Evolutionary conservation across 2,113 vertebrate species (phyloP), one percentile per base, ranked within the genome.

Genomic region (Octodon degus): DNA sequence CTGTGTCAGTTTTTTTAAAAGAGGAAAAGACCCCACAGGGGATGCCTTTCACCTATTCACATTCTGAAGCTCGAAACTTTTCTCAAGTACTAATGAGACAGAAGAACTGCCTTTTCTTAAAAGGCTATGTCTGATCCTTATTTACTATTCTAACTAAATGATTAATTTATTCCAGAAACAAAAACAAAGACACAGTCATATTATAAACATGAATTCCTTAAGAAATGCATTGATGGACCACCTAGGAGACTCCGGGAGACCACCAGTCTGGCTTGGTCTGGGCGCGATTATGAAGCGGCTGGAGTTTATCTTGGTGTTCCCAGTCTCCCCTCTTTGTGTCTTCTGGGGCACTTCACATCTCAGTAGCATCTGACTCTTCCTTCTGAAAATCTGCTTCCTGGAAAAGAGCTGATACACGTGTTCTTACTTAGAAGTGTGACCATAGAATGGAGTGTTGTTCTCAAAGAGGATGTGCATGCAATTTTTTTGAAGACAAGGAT

Each of bases 111-210:
- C 32, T 40, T 92, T 95, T 95, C 93, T 83, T 93, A 88, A 95
- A 96, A 97, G 89, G 17, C 72, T 0, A 47, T 0, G 90, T 97
- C 97, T 96, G 97, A 97, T 94, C 96, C 90, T 97, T 95, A 96
- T 96, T 97, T 95, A 93, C 90, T 93, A 93, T 96, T 68, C 90
- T 63, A 60, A 92, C 76, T 94, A 90, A 97, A 92, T 88, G 90
- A 96, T 97, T 96, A 96, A 97, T 98, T 95, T 85, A 82, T 92
- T 90, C 97, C 97, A 97, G 97, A 96, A 97, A 96, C 53, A 70
- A 95, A 97, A 97, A 97, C 95, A 97, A 96, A 97, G 93, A 77
- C 90, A 34, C 11, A 93, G 90, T 83, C 92, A 81, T 95, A 93
- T 95, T 96, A 96, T 97, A 97, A 97, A 97, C 96, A 96, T 2